A percentile compares a stretch with the other conserved stretches of the same genome.
phyloP scores from a whole-genome alignment of 2,797 vertebrate genomes.

The Phalloptychus januarius region DNA sequence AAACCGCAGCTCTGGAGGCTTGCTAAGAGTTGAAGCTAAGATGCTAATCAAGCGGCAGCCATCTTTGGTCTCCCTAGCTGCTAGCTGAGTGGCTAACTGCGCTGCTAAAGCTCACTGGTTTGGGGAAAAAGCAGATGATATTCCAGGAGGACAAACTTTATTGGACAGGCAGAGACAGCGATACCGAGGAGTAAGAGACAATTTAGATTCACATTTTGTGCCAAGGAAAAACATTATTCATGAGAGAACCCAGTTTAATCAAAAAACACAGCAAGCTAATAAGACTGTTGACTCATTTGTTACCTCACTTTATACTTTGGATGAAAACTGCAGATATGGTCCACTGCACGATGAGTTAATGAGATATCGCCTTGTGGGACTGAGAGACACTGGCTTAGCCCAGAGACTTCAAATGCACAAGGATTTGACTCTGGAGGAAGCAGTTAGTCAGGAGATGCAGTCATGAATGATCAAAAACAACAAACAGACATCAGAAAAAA shows the following conservation, averaged over 20 bases:
- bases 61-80: no score
- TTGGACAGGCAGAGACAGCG: background rate
- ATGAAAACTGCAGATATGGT: background rate
- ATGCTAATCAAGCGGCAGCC: no score
- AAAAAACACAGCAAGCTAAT: background rate
- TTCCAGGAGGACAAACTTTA: background rate
- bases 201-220: background rate
- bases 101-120: background rate
- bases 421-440: background rate
- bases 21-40: no score
- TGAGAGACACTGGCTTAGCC: background rate
- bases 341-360: background rate
- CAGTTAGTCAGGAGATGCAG: background rate
- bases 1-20: no score
- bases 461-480: background rate
- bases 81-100: no score
- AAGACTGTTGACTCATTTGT: background rate
- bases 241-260: background rate
- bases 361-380: background rate
- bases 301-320: background rate
- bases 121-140: background rate
- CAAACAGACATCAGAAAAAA: background rate
- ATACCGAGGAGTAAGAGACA: background rate
- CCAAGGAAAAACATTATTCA: background rate
- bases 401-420: background rate